These are phyloP conservation scores for Tachystola acroxantha DNA, from an alignment of 2,888 invertebrate species.

Conservation along the genomic window DNA sequence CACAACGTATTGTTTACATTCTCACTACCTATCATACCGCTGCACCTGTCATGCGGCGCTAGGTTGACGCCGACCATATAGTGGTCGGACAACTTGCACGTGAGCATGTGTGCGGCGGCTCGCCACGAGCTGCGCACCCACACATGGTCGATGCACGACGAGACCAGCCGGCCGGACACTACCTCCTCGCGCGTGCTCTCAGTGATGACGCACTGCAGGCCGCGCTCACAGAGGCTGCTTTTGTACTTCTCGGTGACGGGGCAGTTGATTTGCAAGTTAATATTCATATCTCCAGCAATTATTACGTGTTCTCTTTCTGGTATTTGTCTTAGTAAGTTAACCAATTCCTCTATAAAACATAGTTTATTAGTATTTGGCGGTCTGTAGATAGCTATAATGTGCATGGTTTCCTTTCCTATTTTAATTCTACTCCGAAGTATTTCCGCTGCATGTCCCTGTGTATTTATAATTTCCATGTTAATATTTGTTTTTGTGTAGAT, in stretches of 20 bases:
- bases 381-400: constrained; percentile 4
- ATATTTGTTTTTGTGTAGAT: neutral
- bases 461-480: neutral
- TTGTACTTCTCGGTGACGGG: neutral
- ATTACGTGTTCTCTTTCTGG: neutral
- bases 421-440: neutral
- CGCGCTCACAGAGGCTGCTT: neutral
- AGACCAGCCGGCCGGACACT: neutral
- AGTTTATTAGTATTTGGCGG: constrained; percentile 4
- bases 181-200: constrained; percentile 1
- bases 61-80: constrained; percentile 3
- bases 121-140: constrained; percentile 6
- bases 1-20: too few relatives aligned
- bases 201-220: constrained; percentile 2
- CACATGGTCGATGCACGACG: constrained; percentile 12
- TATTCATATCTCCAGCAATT: neutral
- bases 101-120: constrained; percentile 3
- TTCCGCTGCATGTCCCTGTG: neutral
- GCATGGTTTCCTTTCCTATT: neutral
- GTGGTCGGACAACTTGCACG: constrained; percentile 9
- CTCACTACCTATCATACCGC: too few relatives aligned
- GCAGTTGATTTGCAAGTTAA: neutral
- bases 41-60: too few relatives aligned
- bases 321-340: neutral
- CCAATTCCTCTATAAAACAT: neutral